Base-by-base conservation (phyloP, 2,888 invertebrate species). In the Sepioteuthis lessoniana region DNA sequence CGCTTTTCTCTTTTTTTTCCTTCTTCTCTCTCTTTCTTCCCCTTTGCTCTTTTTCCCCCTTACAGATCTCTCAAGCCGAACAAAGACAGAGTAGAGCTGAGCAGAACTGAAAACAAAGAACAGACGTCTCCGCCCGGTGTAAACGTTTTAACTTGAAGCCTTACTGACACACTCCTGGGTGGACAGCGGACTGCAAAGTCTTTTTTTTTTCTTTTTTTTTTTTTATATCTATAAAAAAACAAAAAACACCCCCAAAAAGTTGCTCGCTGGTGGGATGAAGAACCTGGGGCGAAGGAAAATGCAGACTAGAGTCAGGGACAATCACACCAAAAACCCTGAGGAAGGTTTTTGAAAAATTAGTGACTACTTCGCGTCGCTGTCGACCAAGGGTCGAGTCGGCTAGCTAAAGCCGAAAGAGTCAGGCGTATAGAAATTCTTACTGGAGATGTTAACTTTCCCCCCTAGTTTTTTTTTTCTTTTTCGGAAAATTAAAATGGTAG, bases 41-140 rank as follows among this genome's bases (percentile, higher is more conserved):
- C 7, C n/a, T 76, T 35, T 28, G 55, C 55, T 55, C 28, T 55
- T 55, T 55, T 28, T 55, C 19, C n/a, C n/a, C 19, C 19, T 10
- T 35, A 35, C 4, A 35, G 76, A n/a, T 76, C n/a, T n/a, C n/a
- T 76, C 16, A 76, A 76, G 76, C 76, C 76, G n/a, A 76, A 76
- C 76, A 16, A 76, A 76, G 76, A 76, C 16, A 76, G 76, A 31
- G 31, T 25, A 31, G 60, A 60, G 35, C 19, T 16, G 76, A 13
- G 13, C 76, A 76, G 76, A n/a, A 16, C 76, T 16, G 76, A 35
- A n/a, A 76, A n/a, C n/a, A 76, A 13, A 76, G 76, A 76, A 76
- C 76, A n/a, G 76, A n/a, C 76, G 76, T 35, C 76, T 76, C 76
- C 76, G 76, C 76, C n/a, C 76, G 76, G 76, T 76, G 76, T 76